Percentiles rank a stretch among this genome's conserved stretches.
These are phyloP conservation scores for Serrognathus titanus DNA, from an alignment of 2,888 invertebrate genomes.

Conservation along the genomic window DNA sequence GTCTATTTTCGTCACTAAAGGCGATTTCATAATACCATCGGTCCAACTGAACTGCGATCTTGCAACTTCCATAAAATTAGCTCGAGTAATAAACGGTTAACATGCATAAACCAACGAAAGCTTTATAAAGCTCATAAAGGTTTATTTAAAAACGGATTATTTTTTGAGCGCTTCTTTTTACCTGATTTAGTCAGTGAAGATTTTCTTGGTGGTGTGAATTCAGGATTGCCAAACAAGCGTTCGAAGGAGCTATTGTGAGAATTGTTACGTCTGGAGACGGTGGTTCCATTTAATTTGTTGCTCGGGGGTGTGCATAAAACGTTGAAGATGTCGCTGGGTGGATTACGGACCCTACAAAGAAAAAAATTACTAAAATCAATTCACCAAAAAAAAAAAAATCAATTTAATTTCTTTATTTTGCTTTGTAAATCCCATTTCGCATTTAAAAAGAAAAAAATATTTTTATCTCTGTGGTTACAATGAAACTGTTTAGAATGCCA, in stretches of 20 bases:
- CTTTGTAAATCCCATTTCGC: background rate
- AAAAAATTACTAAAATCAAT: constrained; percentile 10
- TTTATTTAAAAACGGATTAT: too few relatives aligned
- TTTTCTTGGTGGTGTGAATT: constrained; percentile 39
- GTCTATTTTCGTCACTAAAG: too few relatives aligned
- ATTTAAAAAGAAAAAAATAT: too few relatives aligned
- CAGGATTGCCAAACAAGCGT: constrained; percentile 43
- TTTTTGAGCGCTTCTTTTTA: constrained; percentile 18
- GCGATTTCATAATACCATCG: background rate
- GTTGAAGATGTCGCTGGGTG: constrained; percentile 47
- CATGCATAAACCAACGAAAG: too few relatives aligned
- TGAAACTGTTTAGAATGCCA: too few relatives aligned
- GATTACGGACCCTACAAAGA: constrained; percentile 46
- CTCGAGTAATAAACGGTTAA: too few relatives aligned
- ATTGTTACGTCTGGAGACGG: constrained; percentile 35
- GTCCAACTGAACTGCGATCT: background rate
- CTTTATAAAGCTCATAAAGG: too few relatives aligned
- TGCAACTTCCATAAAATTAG: background rate
- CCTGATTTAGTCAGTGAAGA: constrained; percentile 46
- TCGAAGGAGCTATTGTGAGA: constrained; percentile 44
- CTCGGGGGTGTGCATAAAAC: constrained; percentile 41
- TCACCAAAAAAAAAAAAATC: background rate
- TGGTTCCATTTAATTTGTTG: constrained; percentile 30
- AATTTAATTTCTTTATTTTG: background rate
- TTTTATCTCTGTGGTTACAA: too few relatives aligned